Conservation (phyloP, 2,797 vertebrate species). For the Lindbergichthys nudifrons region DNA sequence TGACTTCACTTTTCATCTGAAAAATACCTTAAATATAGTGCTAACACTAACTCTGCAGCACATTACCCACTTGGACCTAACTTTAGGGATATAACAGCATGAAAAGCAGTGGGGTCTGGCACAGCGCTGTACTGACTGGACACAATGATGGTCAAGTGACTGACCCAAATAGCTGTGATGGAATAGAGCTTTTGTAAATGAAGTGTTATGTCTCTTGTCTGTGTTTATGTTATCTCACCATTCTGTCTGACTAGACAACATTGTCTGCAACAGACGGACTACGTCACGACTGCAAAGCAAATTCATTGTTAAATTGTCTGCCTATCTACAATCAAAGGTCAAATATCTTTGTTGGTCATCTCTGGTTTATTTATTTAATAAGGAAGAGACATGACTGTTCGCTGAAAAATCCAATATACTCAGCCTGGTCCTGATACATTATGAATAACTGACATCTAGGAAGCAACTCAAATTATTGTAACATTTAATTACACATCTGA, state of each 20-base stretch:
- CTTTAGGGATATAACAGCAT: slow-evolving; percentile 58
- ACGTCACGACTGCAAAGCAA: slow-evolving; percentile 64
- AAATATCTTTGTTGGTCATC: slow-evolving; percentile 39
- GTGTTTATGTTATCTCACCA: slow-evolving; percentile 72
- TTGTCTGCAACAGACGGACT: slow-evolving; percentile 56
- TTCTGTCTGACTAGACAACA: slow-evolving; percentile 65
- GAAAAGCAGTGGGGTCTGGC: slow-evolving; percentile 57
- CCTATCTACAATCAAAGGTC: slow-evolving; percentile 30
- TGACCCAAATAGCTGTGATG: slow-evolving; percentile 74
- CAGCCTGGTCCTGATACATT: background rate
- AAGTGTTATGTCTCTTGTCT: slow-evolving; percentile 70
- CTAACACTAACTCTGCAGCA: slow-evolving; percentile 9
- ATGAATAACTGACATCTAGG: background rate
- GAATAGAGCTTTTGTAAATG: slow-evolving; percentile 80
- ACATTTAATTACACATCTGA: background rate
- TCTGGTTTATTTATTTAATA: slow-evolving; percentile 15
- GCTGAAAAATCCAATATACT: background rate
- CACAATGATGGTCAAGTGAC: slow-evolving; percentile 77
- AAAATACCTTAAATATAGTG: slow-evolving; percentile 1
- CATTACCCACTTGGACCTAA: slow-evolving; percentile 41
- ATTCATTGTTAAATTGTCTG: slow-evolving; percentile 60
- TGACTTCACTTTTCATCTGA: background rate
- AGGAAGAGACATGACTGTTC: background rate
- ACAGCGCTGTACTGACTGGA: slow-evolving; percentile 48
- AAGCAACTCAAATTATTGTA: background rate